Evolutionary conservation across 2,888 invertebrate genomes (phyloP), one percentile per base, ranked within the genome.

Genomic region (Drosophila cracens): DNA sequence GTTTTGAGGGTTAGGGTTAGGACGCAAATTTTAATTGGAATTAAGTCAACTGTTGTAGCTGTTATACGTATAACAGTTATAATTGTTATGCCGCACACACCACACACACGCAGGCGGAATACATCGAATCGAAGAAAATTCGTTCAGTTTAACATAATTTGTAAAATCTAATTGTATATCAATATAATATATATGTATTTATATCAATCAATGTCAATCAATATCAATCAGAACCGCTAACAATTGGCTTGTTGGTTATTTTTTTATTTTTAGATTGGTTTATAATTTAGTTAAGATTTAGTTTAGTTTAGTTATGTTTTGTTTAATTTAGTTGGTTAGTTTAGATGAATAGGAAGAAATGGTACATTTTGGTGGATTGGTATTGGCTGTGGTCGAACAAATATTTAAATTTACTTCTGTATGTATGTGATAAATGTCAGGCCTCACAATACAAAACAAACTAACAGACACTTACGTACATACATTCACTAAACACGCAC

Each of bases 401-500:
- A 40, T 57, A 53, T 49, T 33, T 57, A 34, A 59, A 46, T 69
- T 18, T 13, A 65, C 18, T 59, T 54, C 34, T 61, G 27, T 59
- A 58, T 64, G 46, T 61, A 21, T 38, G 72, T 77, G 63, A 62
- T 69, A 57, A 49, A 67, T 61, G 46, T 64, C 67, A 57, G 68
- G 77, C 54, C 70, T 81, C 40, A 68, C 61, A 68, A 52, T 48
- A 46, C 36, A 46, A 31, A 64, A 53, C 25, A 57, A 48, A 68
- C 69, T 61, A 66, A 64, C 66, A 60, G 60, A 63, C 74, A 67
- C 69, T 51, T 43, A 70, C 70, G 53, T 38, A 70, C 63, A 67
- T 63, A 65, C 46, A 74, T 70, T 74, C 69, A 67, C 70, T 71
- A 82, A 75, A 61, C 70, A 81, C 76, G 58, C 67, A 73, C 70